Evolutionary conservation across 2,797 vertebrate genomes (phyloP), one percentile per base, ranked within the genome.

Genomic region (Lagorchestes hirsutus): DNA sequence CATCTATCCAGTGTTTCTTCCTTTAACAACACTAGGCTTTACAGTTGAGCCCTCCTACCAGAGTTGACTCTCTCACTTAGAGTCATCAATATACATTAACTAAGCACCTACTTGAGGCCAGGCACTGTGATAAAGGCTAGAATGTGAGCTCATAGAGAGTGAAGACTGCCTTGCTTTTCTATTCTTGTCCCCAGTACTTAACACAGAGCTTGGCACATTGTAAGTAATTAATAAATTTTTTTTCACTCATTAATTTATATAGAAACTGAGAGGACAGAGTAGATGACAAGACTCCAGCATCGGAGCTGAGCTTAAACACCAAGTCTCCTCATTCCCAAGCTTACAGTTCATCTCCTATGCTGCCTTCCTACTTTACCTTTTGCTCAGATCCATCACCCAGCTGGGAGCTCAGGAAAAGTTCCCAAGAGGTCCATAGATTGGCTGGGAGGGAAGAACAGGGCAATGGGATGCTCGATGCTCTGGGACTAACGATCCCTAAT

Each of bases 371-470:
- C 6, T 91, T 16, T 29, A 52, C 90, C 90, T 91, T 91, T 91
- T 55, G n/a, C 12, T 91, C 54, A 54, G 52, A 55, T 91, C 74
- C 74, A 57, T 6, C 16, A 56, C 54, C 29, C 93, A 27, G 1
- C 4, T 9, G 28, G 31, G 40, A 18, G 0, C 12, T 12, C n/a
- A 11, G 22, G 40, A 8, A 27, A 82, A 82, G 74, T 46, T 82
- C 40, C 40, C 74, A 82, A 46, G 59, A 54, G 34, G 9, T 46
- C 56, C 9, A 2, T 4, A 52, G 29, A 27, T 54, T 1, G 55
- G 31, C 1, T 0, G n/a, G 59, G 34, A 4, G 0, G 3, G 3
- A 24, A 31, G 46, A 50, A 40, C 50, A 14, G 16, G 0, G 0
- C 24, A 67, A 55, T 29, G 90, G n/a, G 27, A 28, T n/a, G 52